Base-by-base conservation (phyloP, 2,888 invertebrate species). In the Ormyrus pomaceus region DNA sequence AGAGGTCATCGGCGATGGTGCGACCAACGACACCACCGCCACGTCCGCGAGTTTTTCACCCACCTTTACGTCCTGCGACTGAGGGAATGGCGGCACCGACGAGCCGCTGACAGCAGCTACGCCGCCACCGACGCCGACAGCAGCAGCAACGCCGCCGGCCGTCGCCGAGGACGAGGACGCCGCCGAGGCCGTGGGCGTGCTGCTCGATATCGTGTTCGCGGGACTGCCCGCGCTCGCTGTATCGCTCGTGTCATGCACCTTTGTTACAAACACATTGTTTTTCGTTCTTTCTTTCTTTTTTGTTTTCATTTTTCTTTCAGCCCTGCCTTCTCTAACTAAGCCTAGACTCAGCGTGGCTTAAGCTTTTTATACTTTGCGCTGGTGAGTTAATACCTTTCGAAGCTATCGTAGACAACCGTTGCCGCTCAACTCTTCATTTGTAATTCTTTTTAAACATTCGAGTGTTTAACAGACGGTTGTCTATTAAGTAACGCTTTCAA, bases 191-290 rank as follows among this genome's bases (percentile, higher is more conserved):
- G 85, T 86, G 6, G 88, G 84, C 13, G 88, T 87, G 71, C 87
- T 87, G 75, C 88, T 87, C 13, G 89, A 85, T 83, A 87, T 86
- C 64, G 88, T 87, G 50, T 87, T 87, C n/a, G 88, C 87, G 6
- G 93, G 93, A 90, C 92, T 93, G 86, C 93, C 92, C 76, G 93
- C 94, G 65, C 94, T 94, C 0, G 94, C 94, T 5, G 94, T 95
- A 86, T 95, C 95, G 84, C 95, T 94, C 59, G 93, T 93, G 85
- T 93, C 93, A 56, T 93, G 91, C 81, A 94, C 94, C 80, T 90
- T 55, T 71, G 34, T 34, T 34, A 34, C 34, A 34, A 34, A 34
- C 34, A 34, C 34, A 34, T 34, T 34, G 34, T 34, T 34, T 34
- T 34, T 34, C 34, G 34, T 34, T 34, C 34, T 34, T 34, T 34